Base-by-base conservation (phyloP, 1,140 invertebrate species). In the Bombus impatiens region DNA sequence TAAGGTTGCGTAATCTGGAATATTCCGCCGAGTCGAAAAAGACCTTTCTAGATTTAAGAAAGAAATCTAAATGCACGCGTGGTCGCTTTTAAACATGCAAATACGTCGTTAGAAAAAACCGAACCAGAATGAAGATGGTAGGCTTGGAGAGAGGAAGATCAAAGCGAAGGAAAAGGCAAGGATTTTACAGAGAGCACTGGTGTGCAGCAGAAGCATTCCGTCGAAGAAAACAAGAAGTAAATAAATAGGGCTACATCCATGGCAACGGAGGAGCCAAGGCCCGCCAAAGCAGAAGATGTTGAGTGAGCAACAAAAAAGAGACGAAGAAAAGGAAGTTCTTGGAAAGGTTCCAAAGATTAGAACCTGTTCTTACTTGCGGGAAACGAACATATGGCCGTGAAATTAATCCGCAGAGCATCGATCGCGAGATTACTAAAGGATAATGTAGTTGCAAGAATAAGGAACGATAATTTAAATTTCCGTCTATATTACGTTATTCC, bases 281-380 rank as follows among this genome's bases (percentile, higher is more conserved):
- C 15, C 78, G 78, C 78, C 13, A 67, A 81, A 65, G 70, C 44
- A 40, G 68, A 42, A 9, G 70, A 59, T 37, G 3, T 15, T 57
- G 65, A 62, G 62, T 2, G 35, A 35, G n/a, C 10, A 42, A 65
- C 74, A 72, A 81, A 40, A 74, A 72, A 25, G 42, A 71, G 53
- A 37, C 35, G 28, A 42, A 15, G 32, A 18, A 67, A 67, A 67
- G 32, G 35, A 59, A 62, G 47, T 87, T 87, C 86, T 87, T 75
- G 86, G 86, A 87, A 87, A 47, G 75, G 86, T 72, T 87, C 86
- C 86, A 78, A 70, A 74, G 81, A 78, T 87, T 87, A 84, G 86
- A 87, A 87, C 86, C 86, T 59, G 86, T 87, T 87, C 67, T 74
- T 67, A 13, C 37, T 25, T 42, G 32, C 25, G 68, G 70, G 25